Evolutionary conservation across 2,888 invertebrate genomes (phyloP).

Genomic region (Callyntrura guangdongensis): DNA sequence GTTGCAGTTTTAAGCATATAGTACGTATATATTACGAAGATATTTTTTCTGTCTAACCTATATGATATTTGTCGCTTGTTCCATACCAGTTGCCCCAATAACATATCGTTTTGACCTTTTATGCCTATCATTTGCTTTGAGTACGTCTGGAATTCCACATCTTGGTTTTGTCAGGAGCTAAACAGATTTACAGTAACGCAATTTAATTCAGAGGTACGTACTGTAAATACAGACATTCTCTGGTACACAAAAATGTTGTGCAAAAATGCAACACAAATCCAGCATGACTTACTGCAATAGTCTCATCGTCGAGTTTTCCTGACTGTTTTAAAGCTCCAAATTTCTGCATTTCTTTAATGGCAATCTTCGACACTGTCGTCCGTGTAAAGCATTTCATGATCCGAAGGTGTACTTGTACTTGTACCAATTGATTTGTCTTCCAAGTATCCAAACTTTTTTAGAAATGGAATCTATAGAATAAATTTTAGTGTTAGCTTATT

Average conservation of each 20-base stretch:
- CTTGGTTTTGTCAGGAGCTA: slow-evolving; percentile 90
- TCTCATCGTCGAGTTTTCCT: slow-evolving; percentile 89
- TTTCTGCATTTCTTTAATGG: slow-evolving; percentile 90
- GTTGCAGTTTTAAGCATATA: not conserved
- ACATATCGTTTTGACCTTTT: slow-evolving; percentile 88
- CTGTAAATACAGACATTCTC: too few species aligned
- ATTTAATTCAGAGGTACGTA: too few species aligned
- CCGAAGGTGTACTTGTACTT: slow-evolving; percentile 83
- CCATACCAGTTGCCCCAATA: slow-evolving; percentile 90
- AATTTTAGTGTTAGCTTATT: not conserved
- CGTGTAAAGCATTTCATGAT: slow-evolving; percentile 88
- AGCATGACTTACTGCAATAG: slow-evolving; percentile 86
- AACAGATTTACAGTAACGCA: slow-evolving; percentile 83
- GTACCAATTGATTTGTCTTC: slow-evolving; percentile 84
- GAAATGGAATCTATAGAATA: slow-evolving; percentile 88
- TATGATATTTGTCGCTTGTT: slow-evolving; percentile 90
- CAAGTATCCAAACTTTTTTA: slow-evolving; percentile 91
- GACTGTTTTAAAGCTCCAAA: slow-evolving; percentile 91
- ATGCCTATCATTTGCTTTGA: slow-evolving; percentile 77
- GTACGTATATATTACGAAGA: too few species aligned
- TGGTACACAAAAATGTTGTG: not conserved
- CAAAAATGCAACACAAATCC: not conserved
- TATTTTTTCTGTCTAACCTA: slow-evolving; percentile 89
- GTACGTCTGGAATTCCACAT: slow-evolving; percentile 91
- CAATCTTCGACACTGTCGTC: slow-evolving; percentile 89